Evolutionary conservation across 2,797 vertebrate genomes (phyloP), one percentile per base, ranked within the genome.

Genomic region (Valencia hispanica): DNA sequence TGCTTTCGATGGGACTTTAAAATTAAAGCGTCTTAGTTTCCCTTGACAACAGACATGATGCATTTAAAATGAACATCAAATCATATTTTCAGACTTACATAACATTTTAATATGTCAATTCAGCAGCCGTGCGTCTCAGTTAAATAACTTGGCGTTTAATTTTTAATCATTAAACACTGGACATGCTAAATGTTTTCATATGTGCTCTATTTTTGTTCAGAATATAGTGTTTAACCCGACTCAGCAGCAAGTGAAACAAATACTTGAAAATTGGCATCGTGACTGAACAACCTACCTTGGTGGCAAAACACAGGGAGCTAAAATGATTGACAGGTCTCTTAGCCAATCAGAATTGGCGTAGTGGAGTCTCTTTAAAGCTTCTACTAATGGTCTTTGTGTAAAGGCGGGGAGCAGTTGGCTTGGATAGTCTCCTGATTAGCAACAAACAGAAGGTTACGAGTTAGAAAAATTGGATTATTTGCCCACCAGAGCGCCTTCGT

Each of bases 361-460:
- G 27, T 32, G 10, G 69, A 75, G 68, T 89, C 85, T 93, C 93
- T 94, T 95, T 94, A 94, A 95, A 84, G 89, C 87, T 68, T 89
- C 87, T 78, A 86, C 94, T 91, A 96, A 96, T 96, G 86, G 91
- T 71, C 86, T 88, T 91, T 86, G 89, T 88, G 55, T 76, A 90
- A 89, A 89, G 95, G 94, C 89, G 94, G 94, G 94, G 83, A 82
- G 41, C 74, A 86, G 32, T 73, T 59, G 82, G 75, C 81, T 89
- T 82, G 66, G 93, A 90, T 95, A 86, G 94, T 92, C 94, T 95
- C 93, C 88, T 87, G 92, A 92, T 91, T 94, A 94, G 94, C 92
- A 93, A 93, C 94, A 95, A 96, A 93, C 94, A 94, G 94, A 96
- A 94, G 96, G 94, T 95, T 95, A 94, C 95, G 95, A 96, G 95